Conservation (phyloP, 1,140 invertebrate species). For the Pteromalus puparum region DNA sequence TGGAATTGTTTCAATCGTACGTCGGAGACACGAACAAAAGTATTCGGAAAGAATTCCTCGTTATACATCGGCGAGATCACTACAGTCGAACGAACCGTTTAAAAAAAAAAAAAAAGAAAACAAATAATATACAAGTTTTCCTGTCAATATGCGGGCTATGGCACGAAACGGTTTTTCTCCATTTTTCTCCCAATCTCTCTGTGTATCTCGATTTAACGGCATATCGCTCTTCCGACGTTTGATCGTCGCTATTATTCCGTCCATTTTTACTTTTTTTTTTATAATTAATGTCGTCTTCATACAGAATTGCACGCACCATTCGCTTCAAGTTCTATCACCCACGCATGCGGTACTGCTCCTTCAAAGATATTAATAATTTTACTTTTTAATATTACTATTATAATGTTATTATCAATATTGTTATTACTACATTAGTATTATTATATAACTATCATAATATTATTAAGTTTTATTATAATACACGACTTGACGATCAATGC, state of each 20-base stretch:
- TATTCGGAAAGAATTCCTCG: constrained; percentile 21
- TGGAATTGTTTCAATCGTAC: constrained; percentile 58
- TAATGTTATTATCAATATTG: constrained; percentile 18
- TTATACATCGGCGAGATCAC: constrained; percentile 60
- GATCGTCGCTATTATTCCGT: constrained; percentile 32
- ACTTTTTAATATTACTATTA: constrained; percentile 32
- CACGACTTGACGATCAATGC: constrained; percentile 48
- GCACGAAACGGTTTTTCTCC: constrained; percentile 34
- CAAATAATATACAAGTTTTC: constrained; percentile 3
- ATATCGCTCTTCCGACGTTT: constrained; percentile 29
- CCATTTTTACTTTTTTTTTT: neutral
- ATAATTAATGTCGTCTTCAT: constrained; percentile 20
- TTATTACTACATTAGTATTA: constrained; percentile 31
- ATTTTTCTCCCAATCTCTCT: neutral
- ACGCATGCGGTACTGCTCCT: constrained; percentile 25
- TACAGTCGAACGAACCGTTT: constrained; percentile 29
- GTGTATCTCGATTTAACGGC: constrained; percentile 9
- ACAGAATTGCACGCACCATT: constrained; percentile 32
- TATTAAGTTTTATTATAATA: constrained; percentile 44
- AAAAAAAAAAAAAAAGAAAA: constrained; percentile 18
- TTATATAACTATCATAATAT: constrained; percentile 30
- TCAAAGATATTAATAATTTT: constrained; percentile 24
- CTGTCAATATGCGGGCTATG: constrained; percentile 16
- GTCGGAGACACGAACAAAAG: constrained; percentile 48
- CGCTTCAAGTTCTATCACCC: constrained; percentile 12